A percentile compares a stretch with the other conserved stretches of the same genome.
Evolutionary conservation across 2,797 vertebrate genomes (phyloP).

Genomic region (Schizothorax lantsangensis): DNA sequence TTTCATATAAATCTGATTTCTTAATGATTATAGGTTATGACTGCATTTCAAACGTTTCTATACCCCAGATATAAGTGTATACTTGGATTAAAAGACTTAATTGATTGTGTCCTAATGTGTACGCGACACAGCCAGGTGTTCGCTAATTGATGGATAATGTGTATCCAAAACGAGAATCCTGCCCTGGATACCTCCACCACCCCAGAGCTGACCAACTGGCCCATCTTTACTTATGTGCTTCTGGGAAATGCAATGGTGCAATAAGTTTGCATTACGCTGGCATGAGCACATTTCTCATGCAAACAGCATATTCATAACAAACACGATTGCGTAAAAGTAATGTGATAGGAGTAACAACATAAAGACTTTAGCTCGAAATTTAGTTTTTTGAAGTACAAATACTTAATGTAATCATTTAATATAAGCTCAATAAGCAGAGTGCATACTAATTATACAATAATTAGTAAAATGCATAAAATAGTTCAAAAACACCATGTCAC

Average conservation of each 20-base stretch:
- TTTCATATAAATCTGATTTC: background rate
- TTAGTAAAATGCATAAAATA: background rate
- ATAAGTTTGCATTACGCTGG: slow-evolving; percentile 13
- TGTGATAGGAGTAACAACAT: background rate
- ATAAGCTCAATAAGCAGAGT: background rate
- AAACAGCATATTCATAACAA: slow-evolving; percentile 22
- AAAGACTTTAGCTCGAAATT: background rate
- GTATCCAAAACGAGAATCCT: background rate
- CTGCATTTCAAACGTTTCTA: background rate
- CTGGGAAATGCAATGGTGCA: background rate
- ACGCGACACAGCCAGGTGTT: slow-evolving; percentile 17
- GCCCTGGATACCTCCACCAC: slow-evolving; percentile 10
- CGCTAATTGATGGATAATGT: slow-evolving; percentile 40
- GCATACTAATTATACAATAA: background rate
- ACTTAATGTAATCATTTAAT: background rate
- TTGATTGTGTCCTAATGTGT: slow-evolving; percentile 5
- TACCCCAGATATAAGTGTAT: background rate
- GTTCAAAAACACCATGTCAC: background rate
- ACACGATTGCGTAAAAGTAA: slow-evolving; percentile 6
- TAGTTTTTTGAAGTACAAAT: background rate
- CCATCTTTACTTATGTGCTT: background rate
- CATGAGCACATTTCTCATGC: slow-evolving; percentile 11
- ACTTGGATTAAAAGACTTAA: slow-evolving; percentile 19
- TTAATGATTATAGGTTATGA: background rate
- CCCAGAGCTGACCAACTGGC: background rate